Evolutionary conservation across 2,113 vertebrate genomes (phyloP), one percentile per base, ranked within the genome.

Genomic region (Alethe diademata): DNA sequence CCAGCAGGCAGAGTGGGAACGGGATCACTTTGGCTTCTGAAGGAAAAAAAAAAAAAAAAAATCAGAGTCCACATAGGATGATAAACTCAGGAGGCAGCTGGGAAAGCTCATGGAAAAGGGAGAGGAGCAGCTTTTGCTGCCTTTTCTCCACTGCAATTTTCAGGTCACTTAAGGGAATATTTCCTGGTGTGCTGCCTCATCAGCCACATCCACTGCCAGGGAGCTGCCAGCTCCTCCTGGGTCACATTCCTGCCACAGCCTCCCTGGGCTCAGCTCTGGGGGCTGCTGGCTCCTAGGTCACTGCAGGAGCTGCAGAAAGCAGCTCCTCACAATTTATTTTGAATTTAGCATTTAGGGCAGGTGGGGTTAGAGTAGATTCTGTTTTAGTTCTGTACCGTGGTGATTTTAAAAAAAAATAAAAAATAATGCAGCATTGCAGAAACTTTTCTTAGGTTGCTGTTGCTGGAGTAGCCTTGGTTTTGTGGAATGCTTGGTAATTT

Each of bases 111-210:
- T 19, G 42, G 72, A 11, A 33, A 31, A 76, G 67, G 67, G 62
- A 62, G 73, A 29, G 33, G 67, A 50, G 82, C 42, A 12, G 15
- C 76, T 67, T 29, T 4, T 14, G 38, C 85, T 84, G 18, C 45
- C 50, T 91, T 88, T 70, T 65, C 72, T n/a, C 69, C 78, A 5
- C 61, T 17, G 28, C 58, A 23, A 3, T 79, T 61, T 96, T 87
- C 94, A 93, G 90, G 90, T 93, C 72, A 58, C 61, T 92, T 61
- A 71, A 86, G 83, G 86, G 86, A 87, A 78, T 75, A 7, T n/a
- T 82, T 19, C 53, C 88, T 51, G 76, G 84, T 74, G 82, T 62
- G 86, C 92, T 95, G 91, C 95, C 88, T 92, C 69, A 2, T 60
- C 51, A 69, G 85, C 57, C 54, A 4, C 33, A 5, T 13, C 24